Conservation (phyloP, 2,888 invertebrate genomes). For the Anaspis maculata region DNA sequence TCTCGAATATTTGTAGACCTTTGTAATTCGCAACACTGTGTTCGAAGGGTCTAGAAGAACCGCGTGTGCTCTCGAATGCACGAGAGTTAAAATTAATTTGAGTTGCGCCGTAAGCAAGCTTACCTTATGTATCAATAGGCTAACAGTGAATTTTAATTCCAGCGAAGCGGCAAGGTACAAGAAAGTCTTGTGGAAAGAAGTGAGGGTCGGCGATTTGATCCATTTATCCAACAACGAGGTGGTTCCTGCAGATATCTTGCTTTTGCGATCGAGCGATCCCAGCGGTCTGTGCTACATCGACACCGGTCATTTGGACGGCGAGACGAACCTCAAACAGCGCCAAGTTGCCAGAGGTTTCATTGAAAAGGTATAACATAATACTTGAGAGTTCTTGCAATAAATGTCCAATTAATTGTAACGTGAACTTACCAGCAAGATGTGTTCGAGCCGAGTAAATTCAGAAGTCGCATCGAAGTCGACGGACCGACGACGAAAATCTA, state of each 20-base stretch:
- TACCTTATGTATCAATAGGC: no score
- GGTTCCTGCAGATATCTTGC: constrained; percentile 90
- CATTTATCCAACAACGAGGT: constrained; percentile 95
- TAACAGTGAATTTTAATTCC: no score
- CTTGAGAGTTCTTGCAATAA: constrained; percentile 1
- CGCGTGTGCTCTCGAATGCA: no score
- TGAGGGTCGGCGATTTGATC: constrained; percentile 88
- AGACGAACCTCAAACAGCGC: constrained; percentile 90
- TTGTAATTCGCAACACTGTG: no score
- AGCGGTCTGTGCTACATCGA: constrained; percentile 89
- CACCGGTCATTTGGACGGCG: constrained; percentile 94
- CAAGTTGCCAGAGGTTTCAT: constrained; percentile 72
- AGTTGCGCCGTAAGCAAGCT: no score
- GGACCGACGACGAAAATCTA: constrained; percentile 93
- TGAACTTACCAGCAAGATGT: constrained; percentile 54
- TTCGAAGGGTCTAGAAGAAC: no score
- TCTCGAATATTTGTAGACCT: no score
- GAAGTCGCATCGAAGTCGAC: constrained; percentile 83
- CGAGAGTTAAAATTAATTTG: no score
- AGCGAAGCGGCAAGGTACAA: constrained; percentile 77
- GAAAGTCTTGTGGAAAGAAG: constrained; percentile 81
- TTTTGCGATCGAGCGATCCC: constrained; percentile 80
- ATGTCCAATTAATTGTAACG: constrained; percentile 3
- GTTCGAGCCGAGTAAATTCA: constrained; percentile 74
- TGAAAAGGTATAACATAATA: constrained; percentile 67